A percentile compares a stretch with the other conserved stretches of the same genome.
Conservation (phyloP, 1,140 invertebrate genomes). For the Bombus superbus region DNA sequence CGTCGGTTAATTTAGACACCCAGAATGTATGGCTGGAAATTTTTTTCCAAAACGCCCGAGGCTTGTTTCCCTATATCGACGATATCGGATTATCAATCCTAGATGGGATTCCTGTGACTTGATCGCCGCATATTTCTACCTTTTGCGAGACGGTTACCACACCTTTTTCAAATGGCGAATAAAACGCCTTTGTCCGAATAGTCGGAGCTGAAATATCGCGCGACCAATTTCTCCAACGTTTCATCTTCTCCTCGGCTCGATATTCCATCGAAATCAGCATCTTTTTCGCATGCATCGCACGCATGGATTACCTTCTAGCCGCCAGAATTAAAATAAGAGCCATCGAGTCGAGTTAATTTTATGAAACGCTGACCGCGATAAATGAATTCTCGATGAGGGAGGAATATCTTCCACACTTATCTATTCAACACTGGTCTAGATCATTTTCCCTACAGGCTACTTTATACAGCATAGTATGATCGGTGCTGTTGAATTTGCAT, state of each 20-base stretch:
- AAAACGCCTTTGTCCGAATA: background rate
- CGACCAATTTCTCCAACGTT: background rate
- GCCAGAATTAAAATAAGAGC: too few relatives aligned
- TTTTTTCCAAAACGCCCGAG: conserved; percentile 17
- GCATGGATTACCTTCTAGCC: background rate
- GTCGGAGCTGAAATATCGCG: background rate
- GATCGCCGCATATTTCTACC: conserved; percentile 34
- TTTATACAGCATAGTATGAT: conserved; percentile 40
- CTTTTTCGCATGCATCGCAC: background rate
- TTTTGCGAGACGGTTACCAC: background rate
- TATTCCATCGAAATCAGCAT: background rate
- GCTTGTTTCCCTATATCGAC: conserved; percentile 34
- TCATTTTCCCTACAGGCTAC: conserved; percentile 39
- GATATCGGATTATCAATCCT: conserved; percentile 46
- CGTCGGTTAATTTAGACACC: conserved; percentile 57
- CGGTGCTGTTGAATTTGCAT: conserved; percentile 66
- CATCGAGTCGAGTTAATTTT: conserved; percentile 5
- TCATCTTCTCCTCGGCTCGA: background rate
- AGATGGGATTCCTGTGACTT: background rate
- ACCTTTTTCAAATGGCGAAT: background rate
- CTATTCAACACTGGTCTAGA: conserved; percentile 27
- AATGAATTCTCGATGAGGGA: conserved; percentile 14
- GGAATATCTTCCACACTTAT: conserved; percentile 13
- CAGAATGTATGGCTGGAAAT: conserved; percentile 39
- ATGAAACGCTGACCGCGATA: background rate